Base-by-base conservation (phyloP, 2,888 invertebrate genomes). In the Patella depressa region DNA sequence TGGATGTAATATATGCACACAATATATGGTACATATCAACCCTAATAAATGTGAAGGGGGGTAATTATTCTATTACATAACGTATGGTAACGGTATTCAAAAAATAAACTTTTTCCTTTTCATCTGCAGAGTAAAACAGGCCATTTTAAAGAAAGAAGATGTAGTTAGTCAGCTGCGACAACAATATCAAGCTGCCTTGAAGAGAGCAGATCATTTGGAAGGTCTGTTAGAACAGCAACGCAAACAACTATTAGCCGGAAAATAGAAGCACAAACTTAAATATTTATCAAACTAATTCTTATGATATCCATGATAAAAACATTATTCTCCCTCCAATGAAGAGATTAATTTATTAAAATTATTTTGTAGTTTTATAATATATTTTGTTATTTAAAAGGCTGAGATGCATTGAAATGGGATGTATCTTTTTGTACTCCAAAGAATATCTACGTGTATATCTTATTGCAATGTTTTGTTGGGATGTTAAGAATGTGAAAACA, bases 71-170 rank as follows among this genome's bases (percentile, higher is more conserved):
- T 9, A 53, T 73, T 15, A 24, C 19, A 45, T 45, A 34, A 53
- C 59, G 45, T 29, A 65, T 34, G 3, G 74, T n/a, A n/a, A 24
- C 3, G 12, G 7, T n/a, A 24, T 54, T 45, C n/a, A 57, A 55
- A 54, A 24, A 24, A 3, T 17, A 15, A 14, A 57, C 34, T 73
- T 11, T 71, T n/a, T 24, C 34, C 57, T 11, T 71, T n/a, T 24
- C 19, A 74, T 72, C 79, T 84, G 2, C 85, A 92, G 92, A 79
- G 92, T 92, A 72, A 92, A 92, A 81, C 90, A 91, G 80, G 91
- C 91, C 9, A 90, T 92, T 54, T 86, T 89, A 70, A 92, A 91
- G 87, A 92, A 92, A 80, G 92, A 92, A 77, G 92, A 92, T 71
- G 89, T 90, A 45, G 90, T 91, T 24, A 86, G 82, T 45, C 90